Evolutionary conservation across 2,113 vertebrate genomes (phyloP).

Genomic region (Heterochromis multidens): DNA sequence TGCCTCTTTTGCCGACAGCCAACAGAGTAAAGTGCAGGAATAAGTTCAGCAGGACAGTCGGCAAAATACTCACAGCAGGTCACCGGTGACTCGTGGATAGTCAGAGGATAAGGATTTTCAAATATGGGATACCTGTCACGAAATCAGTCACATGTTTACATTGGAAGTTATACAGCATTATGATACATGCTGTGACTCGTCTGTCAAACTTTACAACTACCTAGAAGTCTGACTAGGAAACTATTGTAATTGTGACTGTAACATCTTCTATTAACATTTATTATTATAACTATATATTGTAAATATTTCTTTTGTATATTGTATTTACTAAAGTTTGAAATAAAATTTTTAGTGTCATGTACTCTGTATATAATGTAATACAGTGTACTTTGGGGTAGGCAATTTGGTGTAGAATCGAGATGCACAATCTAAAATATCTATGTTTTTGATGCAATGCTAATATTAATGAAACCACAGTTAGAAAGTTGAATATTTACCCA

Average conservation of each 20-base stretch:
- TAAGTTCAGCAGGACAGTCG: conserved; percentile 93
- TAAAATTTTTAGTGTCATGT: neutral
- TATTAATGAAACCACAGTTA: neutral
- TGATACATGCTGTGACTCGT: neutral
- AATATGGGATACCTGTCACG: conserved; percentile 75
- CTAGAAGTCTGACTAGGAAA: neutral
- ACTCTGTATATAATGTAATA: neutral
- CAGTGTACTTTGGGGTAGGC: neutral
- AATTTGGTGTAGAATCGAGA: neutral
- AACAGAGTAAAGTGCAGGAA: conserved; percentile 96
- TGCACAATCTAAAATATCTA: neutral
- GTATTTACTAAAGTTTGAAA: neutral
- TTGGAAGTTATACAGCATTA: neutral
- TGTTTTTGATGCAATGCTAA: neutral
- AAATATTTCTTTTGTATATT: neutral
- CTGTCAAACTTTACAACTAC: neutral
- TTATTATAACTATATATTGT: neutral
- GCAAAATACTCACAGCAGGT: conserved; percentile 98
- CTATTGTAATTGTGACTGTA: neutral
- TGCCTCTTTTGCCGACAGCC: conserved; percentile 95
- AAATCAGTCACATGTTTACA: neutral
- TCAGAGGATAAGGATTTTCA: conserved; percentile 76
- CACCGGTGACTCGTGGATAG: conserved; percentile 78
- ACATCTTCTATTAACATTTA: neutral
- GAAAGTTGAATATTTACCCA: conserved; percentile 76